Evolutionary conservation across 1,140 invertebrate species (phyloP), one percentile per base, ranked within the genome.

Genomic region (Daktulosphaira vitifoliae): DNA sequence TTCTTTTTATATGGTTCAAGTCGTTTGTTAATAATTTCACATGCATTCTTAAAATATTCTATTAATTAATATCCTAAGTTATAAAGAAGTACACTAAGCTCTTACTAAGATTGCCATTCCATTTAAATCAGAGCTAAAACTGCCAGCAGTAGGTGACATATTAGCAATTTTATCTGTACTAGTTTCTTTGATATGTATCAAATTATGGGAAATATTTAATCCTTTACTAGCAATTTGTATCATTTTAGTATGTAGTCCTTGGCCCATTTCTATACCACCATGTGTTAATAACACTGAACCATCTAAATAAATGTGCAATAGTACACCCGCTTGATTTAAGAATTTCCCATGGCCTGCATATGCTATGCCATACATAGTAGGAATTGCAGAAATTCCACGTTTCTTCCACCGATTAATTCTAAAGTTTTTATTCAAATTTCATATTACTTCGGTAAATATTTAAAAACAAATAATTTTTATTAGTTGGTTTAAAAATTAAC

Each of bases 231-330:
- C 86, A 29, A 90, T 83, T 81, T 96, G 91, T 66, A 94, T 86
- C 85, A 95, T 92, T 78, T 96, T 97, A 0, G 91, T 97, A 71
- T 96, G 89, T 0, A 97, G 76, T 2, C 94, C 95, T 78, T 97
- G 94, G 0, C 95, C 95, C 87, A 97, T 97, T 80, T 98, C 94
- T 16, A 87, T 87, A 16, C 93, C 94, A 44, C 89, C 90, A 73
- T 96, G 92, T 25, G 83, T 84, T n/a, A 98, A 71, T 2, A 97
- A 78, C 5, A 97, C 89, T 0, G 92, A 93, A 1, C 95, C 95
- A 78, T 98, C 95, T 0, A 76, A 79, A 72, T 97, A 97, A 20
- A 97, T 80, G 20, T 91, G 81, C n/a, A 97, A 79, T 18, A 97
- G 76, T 4, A 92, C 90, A 33, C 90, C 93, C 18, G 81, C 84